These are phyloP conservation scores for Xiphorhynchus elegans DNA, from an alignment of 2,113 vertebrate genomes.

Conservation along the genomic window DNA sequence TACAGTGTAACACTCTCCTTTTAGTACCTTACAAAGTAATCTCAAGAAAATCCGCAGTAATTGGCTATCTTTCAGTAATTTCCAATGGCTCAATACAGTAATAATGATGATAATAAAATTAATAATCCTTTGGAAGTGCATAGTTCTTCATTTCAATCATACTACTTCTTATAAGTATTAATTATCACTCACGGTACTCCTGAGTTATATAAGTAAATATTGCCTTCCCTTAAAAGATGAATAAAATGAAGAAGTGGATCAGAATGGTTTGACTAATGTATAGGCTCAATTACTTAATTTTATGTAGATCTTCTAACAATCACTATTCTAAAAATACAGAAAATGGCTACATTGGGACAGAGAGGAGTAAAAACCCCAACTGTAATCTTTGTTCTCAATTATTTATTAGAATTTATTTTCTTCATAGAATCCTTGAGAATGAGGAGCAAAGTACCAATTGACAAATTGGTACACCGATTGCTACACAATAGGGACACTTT, in stretches of 20 bases:
- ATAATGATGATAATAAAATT: conserved; percentile 33
- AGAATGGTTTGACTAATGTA: not conserved
- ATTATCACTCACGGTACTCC: not conserved
- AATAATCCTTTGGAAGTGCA: conserved; percentile 38
- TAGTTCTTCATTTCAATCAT: conserved; percentile 12
- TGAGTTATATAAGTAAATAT: conserved; percentile 51
- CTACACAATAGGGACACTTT: not conserved
- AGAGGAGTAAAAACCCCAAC: not conserved
- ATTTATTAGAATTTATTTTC: not conserved
- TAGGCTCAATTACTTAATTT: not conserved
- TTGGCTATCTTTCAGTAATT: conserved; percentile 40
- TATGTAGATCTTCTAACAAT: not conserved
- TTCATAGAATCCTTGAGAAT: not conserved
- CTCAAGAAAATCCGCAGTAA: conserved; percentile 33
- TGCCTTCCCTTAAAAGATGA: conserved; percentile 1
- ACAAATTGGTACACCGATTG: not conserved
- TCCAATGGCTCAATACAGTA: conserved; percentile 1
- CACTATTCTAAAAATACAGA: not conserved
- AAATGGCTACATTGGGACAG: not conserved
- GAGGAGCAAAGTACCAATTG: not conserved
- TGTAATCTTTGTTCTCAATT: not conserved
- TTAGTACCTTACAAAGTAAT: conserved; percentile 14
- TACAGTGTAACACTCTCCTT: conserved; percentile 1
- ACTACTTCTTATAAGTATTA: conserved; percentile 23
- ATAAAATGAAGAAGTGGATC: not conserved